A percentile compares a stretch with the other conserved stretches of the same genome.
Evolutionary conservation across 2,888 invertebrate species (phyloP).

Genomic region (Drosophila tripunctata): DNA sequence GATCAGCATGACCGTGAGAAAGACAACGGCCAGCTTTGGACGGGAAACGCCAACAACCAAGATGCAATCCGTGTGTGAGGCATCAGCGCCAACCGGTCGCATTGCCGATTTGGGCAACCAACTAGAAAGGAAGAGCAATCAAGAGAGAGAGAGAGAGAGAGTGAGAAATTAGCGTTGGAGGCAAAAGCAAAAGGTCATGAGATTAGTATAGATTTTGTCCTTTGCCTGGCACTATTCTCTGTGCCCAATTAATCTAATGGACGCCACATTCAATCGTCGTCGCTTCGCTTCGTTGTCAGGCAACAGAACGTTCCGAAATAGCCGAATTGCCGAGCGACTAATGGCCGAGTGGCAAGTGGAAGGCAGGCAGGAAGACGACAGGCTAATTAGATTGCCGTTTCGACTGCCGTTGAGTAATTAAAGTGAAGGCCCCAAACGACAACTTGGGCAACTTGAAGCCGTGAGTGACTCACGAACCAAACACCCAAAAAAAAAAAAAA

Average conservation of each 20-base stretch:
- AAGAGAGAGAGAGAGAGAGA: neutral
- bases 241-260: constrained; percentile 59
- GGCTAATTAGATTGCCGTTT: constrained; percentile 71
- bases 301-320: constrained; percentile 14
- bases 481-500: too few relatives aligned
- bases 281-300: too few relatives aligned
- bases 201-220: constrained; percentile 18
- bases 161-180: neutral
- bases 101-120: constrained; percentile 93
- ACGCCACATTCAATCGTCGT: constrained; percentile 41
- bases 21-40: constrained; percentile 91
- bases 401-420: constrained; percentile 59
- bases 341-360: neutral
- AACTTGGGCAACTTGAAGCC: constrained; percentile 10
- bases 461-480: constrained; percentile 39
- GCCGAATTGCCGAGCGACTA: neutral
- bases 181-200: constrained; percentile 14
- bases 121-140: constrained; percentile 84
- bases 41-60: constrained; percentile 93
- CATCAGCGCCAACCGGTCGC: constrained; percentile 92
- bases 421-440: constrained; percentile 39
- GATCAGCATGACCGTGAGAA: constrained; percentile 91
- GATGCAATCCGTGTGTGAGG: constrained; percentile 90
- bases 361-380: constrained; percentile 9
- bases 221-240: constrained; percentile 21